These are phyloP conservation scores for Pelobates cultripes DNA, from an alignment of 2,797 vertebrate genomes.

Conservation along the genomic window DNA sequence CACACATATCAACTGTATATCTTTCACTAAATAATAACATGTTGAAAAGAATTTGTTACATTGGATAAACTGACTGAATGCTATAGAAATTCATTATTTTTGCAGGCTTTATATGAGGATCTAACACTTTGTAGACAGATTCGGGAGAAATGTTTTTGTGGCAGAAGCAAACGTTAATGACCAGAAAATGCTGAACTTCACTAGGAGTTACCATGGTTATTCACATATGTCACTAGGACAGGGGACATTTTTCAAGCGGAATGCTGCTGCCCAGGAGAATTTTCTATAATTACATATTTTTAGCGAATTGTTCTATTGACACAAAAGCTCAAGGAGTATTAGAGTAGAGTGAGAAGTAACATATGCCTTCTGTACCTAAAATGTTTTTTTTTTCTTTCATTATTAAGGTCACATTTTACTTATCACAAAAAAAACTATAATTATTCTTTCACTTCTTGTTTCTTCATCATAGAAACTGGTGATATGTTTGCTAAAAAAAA, in stretches of 20 bases:
- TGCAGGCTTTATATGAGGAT: conserved; percentile 17
- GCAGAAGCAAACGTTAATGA: conserved; percentile 44
- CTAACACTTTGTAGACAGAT: conserved; percentile 45
- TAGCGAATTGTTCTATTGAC: conserved; percentile 4
- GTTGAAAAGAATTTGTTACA: conserved; percentile 24
- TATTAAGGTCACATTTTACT: background rate
- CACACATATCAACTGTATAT: background rate
- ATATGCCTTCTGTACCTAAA: conserved; percentile 16
- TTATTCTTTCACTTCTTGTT: background rate
- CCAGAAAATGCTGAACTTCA: conserved; percentile 44
- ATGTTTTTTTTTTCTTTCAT: background rate
- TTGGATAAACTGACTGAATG: conserved; percentile 34
- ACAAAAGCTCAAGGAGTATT: conserved; percentile 3
- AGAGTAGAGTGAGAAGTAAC: background rate
- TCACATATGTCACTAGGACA: conserved; percentile 46
- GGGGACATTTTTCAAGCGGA: conserved; percentile 44
- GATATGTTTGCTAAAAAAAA: background rate
- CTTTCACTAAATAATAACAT: conserved; percentile 25
- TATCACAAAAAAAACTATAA: background rate
- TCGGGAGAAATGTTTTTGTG: conserved; percentile 39
- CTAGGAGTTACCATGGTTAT: conserved; percentile 52
- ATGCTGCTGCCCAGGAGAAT: conserved; percentile 20
- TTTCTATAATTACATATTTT: conserved; percentile 20
- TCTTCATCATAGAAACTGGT: background rate
- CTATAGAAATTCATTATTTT: conserved; percentile 52